Base-by-base conservation (phyloP, 2,113 vertebrate genomes). In the Beaufortia kweichowensis region DNA sequence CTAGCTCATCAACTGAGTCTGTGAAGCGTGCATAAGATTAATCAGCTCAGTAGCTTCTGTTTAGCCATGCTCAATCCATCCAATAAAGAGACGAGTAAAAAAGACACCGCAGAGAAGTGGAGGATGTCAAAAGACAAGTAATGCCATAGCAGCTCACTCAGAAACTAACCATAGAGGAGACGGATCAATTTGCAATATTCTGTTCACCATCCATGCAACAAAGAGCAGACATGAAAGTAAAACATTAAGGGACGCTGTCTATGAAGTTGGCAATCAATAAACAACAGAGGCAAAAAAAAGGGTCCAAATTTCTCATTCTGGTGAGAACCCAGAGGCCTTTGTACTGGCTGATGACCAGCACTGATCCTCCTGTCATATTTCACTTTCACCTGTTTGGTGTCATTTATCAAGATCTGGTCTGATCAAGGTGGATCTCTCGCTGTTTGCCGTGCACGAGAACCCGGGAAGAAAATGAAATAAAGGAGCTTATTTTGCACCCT, bases 181-280 rank as follows among this genome's bases (percentile, higher is more conserved):
- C 86, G 82, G 94, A 98, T 99, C 96, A 97, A 99, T 97, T 95
- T 95, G 95, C 94, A 96, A 96, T 96, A 96, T 94, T 90, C 92
- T 92, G 91, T 91, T 87, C 91, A 89, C 88, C 85, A 81, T 89
- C 85, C 91, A 87, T 79, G 89, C 92, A 92, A 93, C 94, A 96
- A 96, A 96, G 94, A 89, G 76, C 88, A 90, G 93, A 95, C 96
- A 95, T 95, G 93, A 96, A 97, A 96, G 95, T 89, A 85, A 88
- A 90, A 88, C 95, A 93, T 95, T 95, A 95, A 95, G 94, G 87
- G 91, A 93, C 91, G 93, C 90, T 93, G 92, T 90, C 91, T 92
- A 90, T 94, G 95, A 96, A 95, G 93, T 89, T 87, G 88, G 89
- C 89, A 94, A 96, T 98, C 96, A 95, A 98, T 97, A 95, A 93